These are phyloP conservation scores for Cygnus olor DNA, from an alignment of 2,797 vertebrate genomes.

Conservation along the genomic window DNA sequence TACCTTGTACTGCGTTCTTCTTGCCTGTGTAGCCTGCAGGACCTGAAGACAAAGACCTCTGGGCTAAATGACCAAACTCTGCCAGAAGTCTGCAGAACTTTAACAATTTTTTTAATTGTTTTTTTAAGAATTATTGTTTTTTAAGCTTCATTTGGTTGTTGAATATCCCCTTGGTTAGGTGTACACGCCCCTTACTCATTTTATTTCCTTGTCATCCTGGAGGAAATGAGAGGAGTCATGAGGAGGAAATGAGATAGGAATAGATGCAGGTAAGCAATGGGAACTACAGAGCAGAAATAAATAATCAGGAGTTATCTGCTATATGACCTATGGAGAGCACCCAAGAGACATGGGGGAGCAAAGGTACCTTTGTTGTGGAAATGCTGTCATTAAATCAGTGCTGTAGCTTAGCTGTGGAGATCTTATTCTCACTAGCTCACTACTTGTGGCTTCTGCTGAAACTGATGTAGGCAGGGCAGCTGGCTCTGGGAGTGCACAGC, in stretches of 20 bases:
- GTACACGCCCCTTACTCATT: neutral
- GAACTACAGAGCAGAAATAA: neutral
- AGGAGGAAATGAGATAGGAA: neutral
- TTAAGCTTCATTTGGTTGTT: conserved; percentile 6
- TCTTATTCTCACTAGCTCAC: neutral
- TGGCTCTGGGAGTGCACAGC: neutral
- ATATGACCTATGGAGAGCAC: neutral
- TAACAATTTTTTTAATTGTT: conserved; percentile 18
- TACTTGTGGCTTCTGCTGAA: neutral
- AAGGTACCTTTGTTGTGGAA: neutral
- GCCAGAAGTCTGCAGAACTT: conserved; percentile 52
- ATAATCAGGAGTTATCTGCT: neutral
- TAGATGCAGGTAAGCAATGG: neutral
- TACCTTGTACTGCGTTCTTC: conserved; percentile 49
- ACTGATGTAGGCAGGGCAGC: neutral
- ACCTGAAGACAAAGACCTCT: conserved; percentile 35
- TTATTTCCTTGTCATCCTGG: conserved; percentile 11
- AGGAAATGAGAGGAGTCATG: conserved; percentile 2
- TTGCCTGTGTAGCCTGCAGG: conserved; percentile 18
- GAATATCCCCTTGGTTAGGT: neutral
- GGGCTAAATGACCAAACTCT: conserved; percentile 26
- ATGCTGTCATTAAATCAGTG: neutral
- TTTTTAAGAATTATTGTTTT: conserved; percentile 21
- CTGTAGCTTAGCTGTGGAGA: neutral
- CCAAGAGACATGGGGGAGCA: neutral